These are phyloP conservation scores for Tinamus guttatus DNA, from an alignment of 2,113 vertebrate genomes.

Conservation along the genomic window DNA sequence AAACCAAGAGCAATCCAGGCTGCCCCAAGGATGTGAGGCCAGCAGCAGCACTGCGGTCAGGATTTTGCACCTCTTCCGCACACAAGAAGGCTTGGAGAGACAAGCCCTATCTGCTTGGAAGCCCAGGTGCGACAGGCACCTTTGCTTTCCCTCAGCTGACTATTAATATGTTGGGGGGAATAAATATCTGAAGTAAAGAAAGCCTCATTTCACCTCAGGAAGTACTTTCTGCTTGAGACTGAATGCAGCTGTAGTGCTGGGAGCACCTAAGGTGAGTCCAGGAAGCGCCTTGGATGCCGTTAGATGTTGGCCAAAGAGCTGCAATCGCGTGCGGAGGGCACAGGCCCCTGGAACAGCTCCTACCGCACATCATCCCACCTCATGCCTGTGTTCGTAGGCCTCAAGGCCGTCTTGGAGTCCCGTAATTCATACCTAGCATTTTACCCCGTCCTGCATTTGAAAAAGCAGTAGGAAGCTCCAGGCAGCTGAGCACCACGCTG, in stretches of 20 bases:
- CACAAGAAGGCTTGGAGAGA: neutral
- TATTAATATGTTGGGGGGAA: too few species aligned
- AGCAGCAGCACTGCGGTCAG: neutral
- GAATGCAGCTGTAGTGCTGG: neutral
- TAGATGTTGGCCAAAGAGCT: neutral
- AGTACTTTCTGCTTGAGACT: neutral
- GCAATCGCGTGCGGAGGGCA: too few species aligned
- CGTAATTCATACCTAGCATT: conserved; percentile 64
- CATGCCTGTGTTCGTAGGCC: conserved; percentile 62
- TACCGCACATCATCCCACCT: conserved; percentile 2
- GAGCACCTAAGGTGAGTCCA: neutral
- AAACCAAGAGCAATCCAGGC: neutral
- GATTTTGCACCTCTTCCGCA: neutral
- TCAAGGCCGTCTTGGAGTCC: conserved; percentile 50
- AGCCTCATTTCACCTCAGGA: neutral
- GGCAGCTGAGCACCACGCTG: neutral
- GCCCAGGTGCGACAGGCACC: too few species aligned
- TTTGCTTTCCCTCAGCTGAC: too few species aligned
- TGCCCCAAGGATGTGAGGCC: too few species aligned
- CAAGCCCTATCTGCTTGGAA: neutral
- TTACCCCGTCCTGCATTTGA: conserved; percentile 57
- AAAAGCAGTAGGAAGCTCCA: conserved; percentile 60
- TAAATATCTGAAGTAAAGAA: neutral
- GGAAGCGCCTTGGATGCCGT: too few species aligned
- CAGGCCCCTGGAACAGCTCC: neutral